Evolutionary conservation across 2,797 vertebrate genomes (phyloP).

Genomic region (Poliocrania exsul): DNA sequence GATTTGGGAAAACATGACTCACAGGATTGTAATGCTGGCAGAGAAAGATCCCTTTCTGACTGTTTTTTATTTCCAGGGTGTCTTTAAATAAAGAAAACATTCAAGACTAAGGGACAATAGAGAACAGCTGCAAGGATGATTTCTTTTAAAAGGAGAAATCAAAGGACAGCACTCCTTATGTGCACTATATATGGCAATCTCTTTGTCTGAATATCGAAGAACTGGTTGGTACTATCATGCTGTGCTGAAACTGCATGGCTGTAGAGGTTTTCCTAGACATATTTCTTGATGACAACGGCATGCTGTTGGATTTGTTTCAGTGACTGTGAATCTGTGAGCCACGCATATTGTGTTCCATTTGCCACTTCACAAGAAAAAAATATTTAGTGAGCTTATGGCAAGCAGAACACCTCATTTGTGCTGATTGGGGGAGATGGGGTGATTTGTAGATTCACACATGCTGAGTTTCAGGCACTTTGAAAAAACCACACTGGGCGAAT

Average conservation of each 20-base stretch:
- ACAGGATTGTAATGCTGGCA: conserved; percentile 17
- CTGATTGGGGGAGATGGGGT: not conserved
- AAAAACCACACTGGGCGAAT: not conserved
- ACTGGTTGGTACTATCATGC: not conserved
- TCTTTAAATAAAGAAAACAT: conserved; percentile 37
- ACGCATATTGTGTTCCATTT: conserved; percentile 27
- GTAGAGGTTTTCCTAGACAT: conserved; percentile 40
- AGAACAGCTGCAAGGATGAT: conserved; percentile 16
- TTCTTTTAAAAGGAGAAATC: conserved; percentile 42
- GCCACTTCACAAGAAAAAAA: conserved; percentile 40
- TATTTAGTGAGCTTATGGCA: conserved; percentile 39
- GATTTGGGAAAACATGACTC: conserved; percentile 50
- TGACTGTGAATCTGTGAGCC: conserved; percentile 27
- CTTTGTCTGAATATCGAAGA: conserved; percentile 46
- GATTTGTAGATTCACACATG: not conserved
- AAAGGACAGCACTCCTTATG: conserved; percentile 30
- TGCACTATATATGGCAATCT: not conserved
- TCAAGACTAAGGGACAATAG: conserved; percentile 19
- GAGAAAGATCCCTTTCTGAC: conserved; percentile 55
- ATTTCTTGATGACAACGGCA: conserved; percentile 59
- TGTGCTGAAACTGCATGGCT: conserved; percentile 17
- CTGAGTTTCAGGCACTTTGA: not conserved
- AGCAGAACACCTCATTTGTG: conserved; percentile 29
- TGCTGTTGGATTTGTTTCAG: conserved; percentile 51
- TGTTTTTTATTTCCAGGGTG: conserved; percentile 11